These are phyloP conservation scores for Lepidocyrtoides sp. DNA, from an alignment of 2,888 invertebrate species.

Conservation along the genomic window DNA sequence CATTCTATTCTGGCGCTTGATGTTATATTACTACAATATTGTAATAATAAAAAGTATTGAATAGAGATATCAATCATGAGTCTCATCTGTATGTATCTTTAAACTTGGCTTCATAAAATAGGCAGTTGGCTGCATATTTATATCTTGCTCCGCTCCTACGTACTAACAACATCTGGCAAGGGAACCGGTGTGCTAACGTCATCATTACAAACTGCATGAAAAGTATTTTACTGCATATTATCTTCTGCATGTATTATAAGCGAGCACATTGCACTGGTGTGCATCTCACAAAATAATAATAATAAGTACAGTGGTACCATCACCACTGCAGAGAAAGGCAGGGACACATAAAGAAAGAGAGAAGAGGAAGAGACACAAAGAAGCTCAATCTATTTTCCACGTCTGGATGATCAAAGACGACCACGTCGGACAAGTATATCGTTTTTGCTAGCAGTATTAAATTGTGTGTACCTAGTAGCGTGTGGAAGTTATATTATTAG, in stretches of 20 bases:
- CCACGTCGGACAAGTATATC: conserved; percentile 46
- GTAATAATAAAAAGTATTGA: too few relatives aligned
- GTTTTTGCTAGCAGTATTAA: conserved; percentile 12
- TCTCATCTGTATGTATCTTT: too few relatives aligned
- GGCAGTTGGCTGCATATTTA: background rate
- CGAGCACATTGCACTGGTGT: conserved; percentile 22
- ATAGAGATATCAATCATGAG: too few relatives aligned
- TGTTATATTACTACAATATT: too few relatives aligned
- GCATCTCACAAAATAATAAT: conserved; percentile 21
- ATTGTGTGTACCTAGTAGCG: too few relatives aligned
- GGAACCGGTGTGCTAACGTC: background rate
- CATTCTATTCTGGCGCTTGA: too few relatives aligned
- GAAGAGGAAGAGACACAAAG: conserved; percentile 26
- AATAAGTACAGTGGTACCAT: background rate
- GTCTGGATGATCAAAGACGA: conserved; percentile 74
- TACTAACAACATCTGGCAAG: too few relatives aligned
- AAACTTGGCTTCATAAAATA: too few relatives aligned
- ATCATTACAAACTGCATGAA: conserved; percentile 15
- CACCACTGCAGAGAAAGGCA: conserved; percentile 39
- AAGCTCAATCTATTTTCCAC: conserved; percentile 70
- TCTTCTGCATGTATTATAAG: background rate
- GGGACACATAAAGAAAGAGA: conserved; percentile 4
- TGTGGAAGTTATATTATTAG: background rate
- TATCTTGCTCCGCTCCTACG: too few relatives aligned
- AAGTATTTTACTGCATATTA: conserved; percentile 12